Conservation (phyloP, 1,140 invertebrate genomes). For the Pogonognathellus flavescens region DNA sequence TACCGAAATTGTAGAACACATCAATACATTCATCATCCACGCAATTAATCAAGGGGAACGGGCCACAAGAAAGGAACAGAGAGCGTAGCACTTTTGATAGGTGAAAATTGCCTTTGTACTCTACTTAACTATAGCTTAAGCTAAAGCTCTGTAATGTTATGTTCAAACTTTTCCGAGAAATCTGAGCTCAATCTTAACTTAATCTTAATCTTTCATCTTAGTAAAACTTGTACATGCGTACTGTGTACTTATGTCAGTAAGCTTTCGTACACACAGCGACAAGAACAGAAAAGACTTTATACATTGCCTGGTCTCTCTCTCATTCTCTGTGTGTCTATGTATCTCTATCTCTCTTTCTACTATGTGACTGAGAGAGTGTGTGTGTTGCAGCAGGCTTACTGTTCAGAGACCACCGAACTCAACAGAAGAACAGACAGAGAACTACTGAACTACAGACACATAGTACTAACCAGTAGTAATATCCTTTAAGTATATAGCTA, state of each 20-base stretch:
- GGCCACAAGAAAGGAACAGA: slow-evolving; percentile 9
- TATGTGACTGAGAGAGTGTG: background rate
- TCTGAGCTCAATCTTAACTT: slow-evolving; percentile 48
- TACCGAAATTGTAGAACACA: slow-evolving; percentile 14
- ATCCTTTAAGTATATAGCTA: background rate
- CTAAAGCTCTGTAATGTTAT: slow-evolving; percentile 9
- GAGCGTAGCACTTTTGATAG: background rate
- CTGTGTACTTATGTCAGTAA: background rate
- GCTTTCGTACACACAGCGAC: background rate
- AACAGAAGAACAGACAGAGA: too few species aligned
- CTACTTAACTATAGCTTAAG: background rate
- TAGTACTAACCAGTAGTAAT: background rate
- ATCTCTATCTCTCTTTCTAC: background rate
- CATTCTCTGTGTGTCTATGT: background rate
- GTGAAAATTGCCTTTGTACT: slow-evolving; percentile 28
- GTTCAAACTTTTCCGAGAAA: slow-evolving; percentile 39
- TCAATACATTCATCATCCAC: slow-evolving; percentile 33
- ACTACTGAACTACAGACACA: background rate
- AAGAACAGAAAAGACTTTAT: slow-evolving; percentile 16
- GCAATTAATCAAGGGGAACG: slow-evolving; percentile 40
- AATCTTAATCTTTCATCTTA: slow-evolving; percentile 49
- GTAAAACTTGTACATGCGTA: slow-evolving; percentile 36
- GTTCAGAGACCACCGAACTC: too few species aligned
- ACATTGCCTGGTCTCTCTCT: background rate
- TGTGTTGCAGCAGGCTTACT: too few species aligned